Evolutionary conservation across 2,113 vertebrate genomes (phyloP), one percentile per base, ranked within the genome.

Genomic region (Lampris incognitus): DNA sequence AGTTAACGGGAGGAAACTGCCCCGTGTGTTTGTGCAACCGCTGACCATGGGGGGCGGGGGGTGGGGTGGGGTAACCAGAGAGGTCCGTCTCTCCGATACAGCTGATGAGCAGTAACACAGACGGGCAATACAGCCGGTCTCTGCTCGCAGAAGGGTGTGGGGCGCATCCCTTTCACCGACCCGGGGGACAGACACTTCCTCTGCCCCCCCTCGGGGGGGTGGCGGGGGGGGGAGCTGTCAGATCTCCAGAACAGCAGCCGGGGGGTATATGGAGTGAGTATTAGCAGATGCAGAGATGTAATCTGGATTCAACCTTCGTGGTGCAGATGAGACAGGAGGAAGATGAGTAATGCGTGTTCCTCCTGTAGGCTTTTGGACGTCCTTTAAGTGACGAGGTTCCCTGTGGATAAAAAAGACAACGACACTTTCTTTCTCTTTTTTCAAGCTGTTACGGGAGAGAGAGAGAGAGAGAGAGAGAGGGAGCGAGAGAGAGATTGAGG

Each of bases 51-150:
- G 24, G 24, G 9, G 7, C 37, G 44, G 39, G 9, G 39, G 3
- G 54, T 56, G 6, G 13, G 1, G 24, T 56, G 24, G 54, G 6
- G 54, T 1, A n/a, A 44, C 59, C 9, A 37, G 46, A 61, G 56
- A 67, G 48, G 39, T 8, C 51, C 69, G 39, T 52, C 48, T 64
- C 42, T 71, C 57, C 36, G 24, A 61, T 36, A 42, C 51, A 60
- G 8, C 42, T 48, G 66, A 65, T 48, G 49, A 64, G 58, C 74
- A 42, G 48, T 36, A 59, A 78, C 74, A 44, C 73, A 55, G 66
- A 57, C 40, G 48, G 59, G 78, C 81, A 81, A 83, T 76, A 73
- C 71, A 48, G 24, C 36, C 7, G 48, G 6, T 81, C 69, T 86
- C 66, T n/a, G 7, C 62, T 86, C 78, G 52, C 57, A 60, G 68